Base-by-base conservation (phyloP, 2,113 vertebrate species). In the Scalopus aquaticus region DNA sequence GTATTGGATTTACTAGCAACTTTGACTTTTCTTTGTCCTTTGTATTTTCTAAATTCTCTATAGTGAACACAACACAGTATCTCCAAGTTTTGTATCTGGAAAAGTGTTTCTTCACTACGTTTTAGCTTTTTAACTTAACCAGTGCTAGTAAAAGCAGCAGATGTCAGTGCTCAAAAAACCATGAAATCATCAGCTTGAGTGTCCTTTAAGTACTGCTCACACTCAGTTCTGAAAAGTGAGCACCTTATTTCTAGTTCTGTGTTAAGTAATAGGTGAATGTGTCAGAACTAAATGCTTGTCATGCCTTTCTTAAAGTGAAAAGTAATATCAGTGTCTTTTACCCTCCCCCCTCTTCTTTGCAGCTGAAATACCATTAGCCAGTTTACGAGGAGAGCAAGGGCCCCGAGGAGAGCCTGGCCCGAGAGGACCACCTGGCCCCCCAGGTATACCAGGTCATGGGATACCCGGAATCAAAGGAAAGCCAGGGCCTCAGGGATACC, bases 361-460 rank as follows among this genome's bases (percentile, higher is more conserved):
- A 80, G 94, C 98, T 98, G 99, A 99, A 98, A 99, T 99, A 16
- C 98, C 98, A 6, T 32, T 98, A 1, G 98, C 98, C 93, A 97
- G 97, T 62, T 98, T 99, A 56, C 98, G 99, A 98, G 99, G 99
- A 20, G 99, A 99, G 76, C 99, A 99, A 97, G 99, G 99, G 89
- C 98, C 98, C 82, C 98, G 98, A 0, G 99, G 99, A 93, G 99
- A 99, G 87, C 98, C 98, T 51, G 98, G 98, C 97, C 98, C 98
- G 72, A 98, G 98, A 95, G 99, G 99, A 83, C 99, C 99, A 0
- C 99, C 98, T 9, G 99, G 99, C 28, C 98, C 99, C 81, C 98
- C 99, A 64, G 99, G 99, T 89, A 83, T 98, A 91, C 98, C 98
- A 2, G 99, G 99, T 32, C 99, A 98, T 1, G 99, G 99, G 26